These are phyloP conservation scores for Agrenia bidenticulata DNA, from an alignment of 2,888 invertebrate genomes.

Conservation along the genomic window DNA sequence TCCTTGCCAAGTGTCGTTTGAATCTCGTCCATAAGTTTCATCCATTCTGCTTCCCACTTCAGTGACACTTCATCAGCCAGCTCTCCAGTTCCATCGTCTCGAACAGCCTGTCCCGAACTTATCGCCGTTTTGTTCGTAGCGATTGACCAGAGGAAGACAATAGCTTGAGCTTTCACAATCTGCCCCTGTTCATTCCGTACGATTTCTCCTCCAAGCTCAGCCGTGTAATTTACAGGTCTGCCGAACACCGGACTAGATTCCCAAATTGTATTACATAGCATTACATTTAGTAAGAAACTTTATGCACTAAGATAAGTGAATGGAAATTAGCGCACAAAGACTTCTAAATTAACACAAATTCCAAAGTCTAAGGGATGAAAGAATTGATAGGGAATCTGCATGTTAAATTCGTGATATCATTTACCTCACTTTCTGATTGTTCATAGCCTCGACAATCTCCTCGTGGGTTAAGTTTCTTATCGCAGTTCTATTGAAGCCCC, in stretches of 20 bases:
- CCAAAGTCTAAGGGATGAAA: no score
- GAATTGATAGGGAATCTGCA: no score
- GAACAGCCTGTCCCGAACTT: slow-evolving; percentile 68
- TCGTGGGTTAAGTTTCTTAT: slow-evolving; percentile 63
- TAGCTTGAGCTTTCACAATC: slow-evolving; percentile 65
- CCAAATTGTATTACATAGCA: no score
- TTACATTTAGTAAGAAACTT: no score
- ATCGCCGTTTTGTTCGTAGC: slow-evolving; percentile 65
- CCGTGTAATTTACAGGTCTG: slow-evolving; percentile 65
- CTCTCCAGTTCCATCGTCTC: slow-evolving; percentile 72
- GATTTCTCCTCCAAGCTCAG: slow-evolving; percentile 64
- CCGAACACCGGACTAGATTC: slow-evolving; percentile 68
- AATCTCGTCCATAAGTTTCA: slow-evolving; percentile 58
- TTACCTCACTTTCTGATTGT: slow-evolving; percentile 61
- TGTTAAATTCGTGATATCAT: no score
- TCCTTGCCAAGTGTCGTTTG: slow-evolving; percentile 52
- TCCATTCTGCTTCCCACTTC: slow-evolving; percentile 66
- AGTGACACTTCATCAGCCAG: slow-evolving; percentile 65
- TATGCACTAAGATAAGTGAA: no score
- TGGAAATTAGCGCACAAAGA: no score
- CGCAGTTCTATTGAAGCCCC: slow-evolving; percentile 64
- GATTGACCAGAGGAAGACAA: slow-evolving; percentile 65
- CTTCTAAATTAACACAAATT: no score
- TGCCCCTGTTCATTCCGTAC: slow-evolving; percentile 62
- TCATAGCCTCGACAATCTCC: slow-evolving; percentile 66